Conservation (phyloP, 2,888 invertebrate species). For the Caenorhabditis virilis region DNA sequence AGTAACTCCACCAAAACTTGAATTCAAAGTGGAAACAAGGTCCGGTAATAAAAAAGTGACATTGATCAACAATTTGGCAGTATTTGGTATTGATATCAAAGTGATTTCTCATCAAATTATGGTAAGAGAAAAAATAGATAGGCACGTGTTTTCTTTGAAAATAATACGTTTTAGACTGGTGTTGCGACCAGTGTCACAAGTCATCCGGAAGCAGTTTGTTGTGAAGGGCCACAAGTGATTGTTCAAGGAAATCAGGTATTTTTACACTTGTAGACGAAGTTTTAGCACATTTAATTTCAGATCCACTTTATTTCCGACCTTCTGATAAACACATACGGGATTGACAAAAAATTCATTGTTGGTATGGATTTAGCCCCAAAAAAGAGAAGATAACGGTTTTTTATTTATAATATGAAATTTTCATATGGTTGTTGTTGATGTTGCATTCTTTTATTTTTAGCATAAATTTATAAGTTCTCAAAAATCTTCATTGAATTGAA, state of each 20-base stretch:
- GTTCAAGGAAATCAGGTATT: slow-evolving; percentile 67
- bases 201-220: slow-evolving; percentile 76
- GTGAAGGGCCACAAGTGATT: slow-evolving; percentile 63
- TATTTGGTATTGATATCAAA: slow-evolving; percentile 81
- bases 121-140: slow-evolving; percentile 10
- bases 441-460: slow-evolving; percentile 1
- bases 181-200: slow-evolving; percentile 87
- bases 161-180: slow-evolving; percentile 76
- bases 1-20: slow-evolving; percentile 37
- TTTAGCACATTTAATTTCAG: no score
- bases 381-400: slow-evolving; percentile 58
- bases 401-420: no score
- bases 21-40: slow-evolving; percentile 60
- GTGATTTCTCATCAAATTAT: slow-evolving; percentile 41
- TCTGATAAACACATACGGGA: slow-evolving; percentile 49
- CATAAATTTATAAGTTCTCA: not conserved
- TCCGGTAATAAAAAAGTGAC: slow-evolving; percentile 76
- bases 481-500: not conserved
- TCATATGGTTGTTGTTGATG: not conserved
- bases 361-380: slow-evolving; percentile 63
- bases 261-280: no score
- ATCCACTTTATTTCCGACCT: slow-evolving; percentile 30
- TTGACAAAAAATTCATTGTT: slow-evolving; percentile 63
- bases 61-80: slow-evolving; percentile 84
- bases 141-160: not conserved